A percentile compares a stretch with the other conserved stretches of the same genome.
Conservation (phyloP, 2,797 vertebrate genomes). For the Alouatta caraya region DNA sequence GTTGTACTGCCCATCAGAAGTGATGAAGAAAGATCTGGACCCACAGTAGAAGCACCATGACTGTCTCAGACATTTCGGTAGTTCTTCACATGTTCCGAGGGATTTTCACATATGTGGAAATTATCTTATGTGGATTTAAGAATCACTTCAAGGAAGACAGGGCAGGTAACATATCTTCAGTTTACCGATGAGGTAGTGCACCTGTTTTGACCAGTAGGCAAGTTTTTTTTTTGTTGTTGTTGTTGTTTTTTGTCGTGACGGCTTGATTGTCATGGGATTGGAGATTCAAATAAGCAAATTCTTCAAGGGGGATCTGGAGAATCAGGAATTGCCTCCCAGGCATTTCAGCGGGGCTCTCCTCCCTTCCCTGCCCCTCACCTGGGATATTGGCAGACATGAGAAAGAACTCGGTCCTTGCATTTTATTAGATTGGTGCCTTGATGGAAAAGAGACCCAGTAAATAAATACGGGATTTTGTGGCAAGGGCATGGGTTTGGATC, state of each 20-base stretch:
- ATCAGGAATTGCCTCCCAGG: too few relatives aligned
- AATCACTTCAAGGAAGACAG: background rate
- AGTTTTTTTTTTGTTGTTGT: background rate
- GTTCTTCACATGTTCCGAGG: background rate
- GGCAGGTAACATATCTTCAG: background rate
- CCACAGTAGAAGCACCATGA: background rate
- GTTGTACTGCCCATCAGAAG: background rate
- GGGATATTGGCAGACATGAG: background rate
- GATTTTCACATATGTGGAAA: background rate
- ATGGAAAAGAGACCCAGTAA: background rate
- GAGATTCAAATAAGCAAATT: background rate
- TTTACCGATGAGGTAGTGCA: background rate
- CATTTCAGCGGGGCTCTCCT: background rate
- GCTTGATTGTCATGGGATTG: background rate
- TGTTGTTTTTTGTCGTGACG: background rate
- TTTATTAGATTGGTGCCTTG: rapidly evolving
- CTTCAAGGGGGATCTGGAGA: background rate
- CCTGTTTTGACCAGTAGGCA: background rate
- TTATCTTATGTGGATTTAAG: background rate
- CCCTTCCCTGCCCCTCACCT: background rate
- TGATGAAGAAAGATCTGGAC: background rate
- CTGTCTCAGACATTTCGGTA: background rate
- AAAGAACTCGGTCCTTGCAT: background rate
- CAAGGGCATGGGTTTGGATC: background rate
- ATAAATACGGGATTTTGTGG: background rate